These are phyloP conservation scores for Chunga burmeisteri DNA, from an alignment of 2,113 vertebrate genomes.

Conservation along the genomic window DNA sequence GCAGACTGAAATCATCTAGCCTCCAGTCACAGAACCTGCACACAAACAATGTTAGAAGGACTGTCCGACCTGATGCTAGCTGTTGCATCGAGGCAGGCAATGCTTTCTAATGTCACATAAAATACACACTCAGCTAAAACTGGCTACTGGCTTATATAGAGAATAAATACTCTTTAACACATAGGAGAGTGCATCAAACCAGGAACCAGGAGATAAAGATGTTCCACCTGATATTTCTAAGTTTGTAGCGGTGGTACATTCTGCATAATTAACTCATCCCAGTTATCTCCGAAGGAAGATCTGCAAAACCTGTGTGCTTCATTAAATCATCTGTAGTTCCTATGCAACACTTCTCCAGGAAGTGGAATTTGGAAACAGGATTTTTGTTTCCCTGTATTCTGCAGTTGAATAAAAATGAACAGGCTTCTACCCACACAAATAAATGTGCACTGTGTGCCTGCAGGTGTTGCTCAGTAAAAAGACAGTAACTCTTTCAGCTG, in stretches of 20 bases:
- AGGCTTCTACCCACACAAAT: background rate
- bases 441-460: background rate
- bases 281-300: background rate
- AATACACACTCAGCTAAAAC: background rate
- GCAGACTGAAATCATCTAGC: background rate
- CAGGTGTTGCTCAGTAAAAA: background rate
- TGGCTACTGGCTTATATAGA: background rate
- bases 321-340: background rate
- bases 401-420: background rate
- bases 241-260: background rate
- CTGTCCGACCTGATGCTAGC: background rate
- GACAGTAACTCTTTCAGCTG: background rate
- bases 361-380: background rate
- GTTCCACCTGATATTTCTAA: background rate
- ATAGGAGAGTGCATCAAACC: background rate
- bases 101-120: background rate
- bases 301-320: background rate
- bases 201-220: background rate
- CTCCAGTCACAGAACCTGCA: background rate
- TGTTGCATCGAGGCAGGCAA: background rate
- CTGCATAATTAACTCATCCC: background rate
- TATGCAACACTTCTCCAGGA: background rate
- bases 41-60: background rate
- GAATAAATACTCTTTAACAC: background rate
- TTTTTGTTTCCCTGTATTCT: background rate